Conservation (phyloP, 2,888 invertebrate species). For the Plagodis pulveraria region DNA sequence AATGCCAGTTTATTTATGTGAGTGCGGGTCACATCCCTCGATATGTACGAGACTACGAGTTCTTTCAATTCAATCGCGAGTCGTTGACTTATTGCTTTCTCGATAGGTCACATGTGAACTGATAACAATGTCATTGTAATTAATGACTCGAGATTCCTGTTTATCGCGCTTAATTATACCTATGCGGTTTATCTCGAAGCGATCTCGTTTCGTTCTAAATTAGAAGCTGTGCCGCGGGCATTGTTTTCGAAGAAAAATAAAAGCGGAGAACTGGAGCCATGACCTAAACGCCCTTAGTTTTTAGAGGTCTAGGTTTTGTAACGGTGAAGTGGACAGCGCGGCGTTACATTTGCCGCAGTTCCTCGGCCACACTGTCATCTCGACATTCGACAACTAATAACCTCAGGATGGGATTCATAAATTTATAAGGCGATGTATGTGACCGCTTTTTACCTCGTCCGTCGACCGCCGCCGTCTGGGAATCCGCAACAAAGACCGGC, state of each 20-base stretch:
- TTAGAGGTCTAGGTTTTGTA: constrained; percentile 66
- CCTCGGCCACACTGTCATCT: constrained; percentile 60
- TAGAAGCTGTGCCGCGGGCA: constrained; percentile 53
- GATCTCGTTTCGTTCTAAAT: constrained; percentile 45
- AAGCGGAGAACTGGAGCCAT: constrained; percentile 56
- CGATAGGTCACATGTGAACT: constrained; percentile 62
- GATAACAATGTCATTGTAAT: constrained; percentile 74
- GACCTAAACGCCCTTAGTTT: constrained; percentile 74
- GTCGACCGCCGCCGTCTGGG: constrained; percentile 66
- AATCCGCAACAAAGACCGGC: constrained; percentile 80
- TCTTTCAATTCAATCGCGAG: constrained; percentile 62
- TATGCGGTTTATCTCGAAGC: constrained; percentile 21
- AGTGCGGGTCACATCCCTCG: constrained; percentile 50
- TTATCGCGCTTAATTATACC: constrained; percentile 50
- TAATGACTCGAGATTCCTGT: constrained; percentile 49
- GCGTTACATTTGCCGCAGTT: constrained; percentile 38
- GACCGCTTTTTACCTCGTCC: constrained; percentile 76
- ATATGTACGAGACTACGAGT: constrained; percentile 43
- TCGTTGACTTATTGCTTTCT: constrained; percentile 74
- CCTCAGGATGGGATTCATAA: constrained; percentile 61
- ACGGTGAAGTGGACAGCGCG: constrained; percentile 57
- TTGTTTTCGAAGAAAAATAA: constrained; percentile 63
- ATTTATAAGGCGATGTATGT: constrained; percentile 74
- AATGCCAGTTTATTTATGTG: constrained; percentile 42
- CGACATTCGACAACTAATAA: constrained; percentile 76